A percentile compares a stretch with the other conserved stretches of the same genome.
phyloP scores from a whole-genome alignment of 2,797 vertebrate species.

The Rhinophrynus dorsalis region DNA sequence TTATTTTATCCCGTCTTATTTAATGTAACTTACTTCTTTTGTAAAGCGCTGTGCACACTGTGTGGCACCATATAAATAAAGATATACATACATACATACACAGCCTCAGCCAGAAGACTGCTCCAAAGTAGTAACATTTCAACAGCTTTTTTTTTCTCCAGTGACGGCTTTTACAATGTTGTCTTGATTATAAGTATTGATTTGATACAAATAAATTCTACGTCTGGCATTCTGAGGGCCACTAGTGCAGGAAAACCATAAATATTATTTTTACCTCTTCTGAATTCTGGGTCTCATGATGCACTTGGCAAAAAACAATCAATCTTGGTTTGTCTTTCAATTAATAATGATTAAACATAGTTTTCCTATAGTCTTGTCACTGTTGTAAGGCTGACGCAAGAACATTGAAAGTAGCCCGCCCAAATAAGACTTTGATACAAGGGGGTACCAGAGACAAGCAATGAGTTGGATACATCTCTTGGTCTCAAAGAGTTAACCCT shows the following conservation, averaged over 20 bases:
- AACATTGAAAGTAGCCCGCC: neutral
- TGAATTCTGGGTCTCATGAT: neutral
- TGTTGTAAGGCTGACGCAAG: neutral
- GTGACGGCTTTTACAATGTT: constrained; percentile 38
- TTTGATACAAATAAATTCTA: constrained; percentile 36
- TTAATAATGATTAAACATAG: constrained; percentile 30
- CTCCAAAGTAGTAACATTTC: constrained; percentile 9
- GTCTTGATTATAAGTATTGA: constrained; percentile 47
- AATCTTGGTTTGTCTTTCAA: neutral
- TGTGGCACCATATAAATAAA: too few relatives aligned
- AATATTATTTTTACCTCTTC: constrained; percentile 32
- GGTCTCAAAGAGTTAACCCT: too few relatives aligned
- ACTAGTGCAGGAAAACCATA: constrained; percentile 27
- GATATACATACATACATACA: too few relatives aligned
- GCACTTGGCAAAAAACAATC: constrained; percentile 1
- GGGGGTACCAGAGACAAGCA: too few relatives aligned
- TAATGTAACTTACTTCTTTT: too few relatives aligned
- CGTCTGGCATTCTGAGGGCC: constrained; percentile 31
- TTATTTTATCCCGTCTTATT: too few relatives aligned
- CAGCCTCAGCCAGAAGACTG: neutral
- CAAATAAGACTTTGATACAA: neutral
- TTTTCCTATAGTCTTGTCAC: neutral
- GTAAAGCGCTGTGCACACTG: too few relatives aligned
- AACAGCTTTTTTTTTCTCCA: constrained; percentile 12
- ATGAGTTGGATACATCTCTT: too few relatives aligned